Conservation (phyloP, 2,797 vertebrate species). For the Enteromius paludinosus region DNA sequence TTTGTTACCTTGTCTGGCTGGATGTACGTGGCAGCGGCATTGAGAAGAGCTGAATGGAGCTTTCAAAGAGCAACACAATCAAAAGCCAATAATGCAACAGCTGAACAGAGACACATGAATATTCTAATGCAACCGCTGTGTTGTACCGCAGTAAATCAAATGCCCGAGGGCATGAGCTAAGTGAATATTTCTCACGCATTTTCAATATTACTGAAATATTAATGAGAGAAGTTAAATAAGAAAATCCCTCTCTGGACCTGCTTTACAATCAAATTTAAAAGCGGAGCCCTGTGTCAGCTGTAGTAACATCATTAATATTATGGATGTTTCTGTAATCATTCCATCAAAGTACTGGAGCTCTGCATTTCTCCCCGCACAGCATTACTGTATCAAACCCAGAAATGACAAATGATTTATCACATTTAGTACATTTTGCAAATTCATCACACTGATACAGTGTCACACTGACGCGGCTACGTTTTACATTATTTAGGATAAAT, state of each 20-base stretch:
- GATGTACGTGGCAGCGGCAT: conserved; percentile 72
- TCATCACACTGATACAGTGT: conserved; percentile 24
- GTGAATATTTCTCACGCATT: conserved; percentile 49
- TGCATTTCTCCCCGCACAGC: not conserved
- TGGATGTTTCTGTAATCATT: conserved; percentile 47
- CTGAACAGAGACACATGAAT: conserved; percentile 46
- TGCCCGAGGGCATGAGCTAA: conserved; percentile 40
- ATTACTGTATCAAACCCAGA: conserved; percentile 30
- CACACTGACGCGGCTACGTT: not conserved
- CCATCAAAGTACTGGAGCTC: conserved; percentile 20
- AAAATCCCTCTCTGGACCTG: conserved; percentile 39
- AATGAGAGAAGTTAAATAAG: conserved; percentile 48
- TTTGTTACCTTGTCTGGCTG: conserved; percentile 74
- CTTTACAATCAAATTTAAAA: conserved; percentile 40
- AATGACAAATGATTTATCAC: conserved; percentile 29
- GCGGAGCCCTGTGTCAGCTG: conserved; percentile 25
- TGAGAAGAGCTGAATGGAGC: conserved; percentile 73
- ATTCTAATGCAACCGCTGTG: conserved; percentile 42
- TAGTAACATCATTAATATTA: conserved; percentile 48
- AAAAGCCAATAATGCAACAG: conserved; percentile 69
- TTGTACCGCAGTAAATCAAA: conserved; percentile 45
- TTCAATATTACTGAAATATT: conserved; percentile 52
- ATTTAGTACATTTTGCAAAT: conserved; percentile 25
- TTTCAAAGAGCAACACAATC: conserved; percentile 68
- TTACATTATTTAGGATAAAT: conserved; percentile 31